phyloP scores from a whole-genome alignment of 2,888 invertebrate genomes.

The Drosophila neotestacea region DNA sequence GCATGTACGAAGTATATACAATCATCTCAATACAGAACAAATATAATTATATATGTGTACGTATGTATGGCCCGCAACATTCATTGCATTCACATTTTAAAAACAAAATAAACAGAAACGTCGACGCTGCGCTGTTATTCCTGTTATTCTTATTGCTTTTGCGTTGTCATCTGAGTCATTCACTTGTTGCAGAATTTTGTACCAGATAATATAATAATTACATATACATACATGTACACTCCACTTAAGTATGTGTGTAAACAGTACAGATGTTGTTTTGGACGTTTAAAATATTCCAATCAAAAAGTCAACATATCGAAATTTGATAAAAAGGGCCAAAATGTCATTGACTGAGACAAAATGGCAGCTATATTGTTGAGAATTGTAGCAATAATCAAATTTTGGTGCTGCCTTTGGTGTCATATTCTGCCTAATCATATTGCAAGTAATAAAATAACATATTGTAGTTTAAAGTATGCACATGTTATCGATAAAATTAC shows the following conservation, averaged over 20 bases:
- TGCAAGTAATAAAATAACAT: constrained; percentile 31
- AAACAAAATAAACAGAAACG: constrained; percentile 58
- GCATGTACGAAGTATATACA: constrained; percentile 2
- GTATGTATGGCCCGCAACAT: constrained; percentile 16
- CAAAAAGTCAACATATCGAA: constrained; percentile 44
- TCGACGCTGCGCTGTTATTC: constrained; percentile 50
- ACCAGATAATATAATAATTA: constrained; percentile 72
- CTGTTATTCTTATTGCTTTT: constrained; percentile 63
- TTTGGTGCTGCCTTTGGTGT: constrained; percentile 4
- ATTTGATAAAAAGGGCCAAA: constrained; percentile 56
- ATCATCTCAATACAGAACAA: background rate
- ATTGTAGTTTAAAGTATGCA: constrained; percentile 38
- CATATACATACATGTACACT: constrained; percentile 22
- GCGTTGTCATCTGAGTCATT: constrained; percentile 69
- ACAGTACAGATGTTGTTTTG: constrained; percentile 43
- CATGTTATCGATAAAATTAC: constrained; percentile 56
- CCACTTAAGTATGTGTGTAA: constrained; percentile 19
- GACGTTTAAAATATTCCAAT: constrained; percentile 55
- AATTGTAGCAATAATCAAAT: constrained; percentile 25
- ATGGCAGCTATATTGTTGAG: constrained; percentile 10
- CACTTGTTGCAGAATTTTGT: constrained; percentile 76
- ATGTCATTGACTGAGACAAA: constrained; percentile 56
- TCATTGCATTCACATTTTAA: constrained; percentile 48
- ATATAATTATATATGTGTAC: constrained; percentile 6
- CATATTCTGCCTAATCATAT: constrained; percentile 32